Evolutionary conservation across 2,888 invertebrate species (phyloP), one percentile per base, ranked within the genome.

Genomic region (Napeogenes sylphis): DNA sequence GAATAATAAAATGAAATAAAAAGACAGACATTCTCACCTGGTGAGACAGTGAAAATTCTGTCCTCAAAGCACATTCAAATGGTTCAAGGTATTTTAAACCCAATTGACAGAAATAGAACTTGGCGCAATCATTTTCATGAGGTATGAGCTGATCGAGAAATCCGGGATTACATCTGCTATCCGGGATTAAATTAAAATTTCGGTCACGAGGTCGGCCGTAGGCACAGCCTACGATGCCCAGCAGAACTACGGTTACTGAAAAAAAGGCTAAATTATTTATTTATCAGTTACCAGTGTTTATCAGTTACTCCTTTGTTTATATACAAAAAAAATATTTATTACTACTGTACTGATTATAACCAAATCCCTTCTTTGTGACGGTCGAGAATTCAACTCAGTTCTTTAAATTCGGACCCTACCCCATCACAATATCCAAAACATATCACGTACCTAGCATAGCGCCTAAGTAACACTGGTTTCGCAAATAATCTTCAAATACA

Each of bases 91-190:
- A 75, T 45, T 76, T 82, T 65, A 69, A 0, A 0, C 85, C 87
- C 64, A 75, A 77, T 47, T 81, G 80, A 62, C 86, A 87, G 68
- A 81, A 81, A 73, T 85, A 85, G 69, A 83, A 87, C 67, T 77
- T 77, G 0, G 78, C 78, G 69, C 85, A 85, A 68, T 83, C 80
- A 32, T 75, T 79, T 51, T 87, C 86, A 68, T 87, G 84, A 12
- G 80, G 77, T 0, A 84, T 58, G 0, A 84, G 71, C 3, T 55
- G 30, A 8, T 55, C 21, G 1, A 53, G 33, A n/a, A 5, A 4
- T 10, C 30, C 12, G 4, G 58, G 55, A 14, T 10, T 14, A 30
- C 62, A 62, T 13, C 42, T 62, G 32, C 4, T 14, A 47, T 58
- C 58, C 4, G 30, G 42, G 45, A 42, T 14, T 0, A 30, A 42